Evolutionary conservation across 2,888 invertebrate species (phyloP).

Genomic region (Carabus problematicus): DNA sequence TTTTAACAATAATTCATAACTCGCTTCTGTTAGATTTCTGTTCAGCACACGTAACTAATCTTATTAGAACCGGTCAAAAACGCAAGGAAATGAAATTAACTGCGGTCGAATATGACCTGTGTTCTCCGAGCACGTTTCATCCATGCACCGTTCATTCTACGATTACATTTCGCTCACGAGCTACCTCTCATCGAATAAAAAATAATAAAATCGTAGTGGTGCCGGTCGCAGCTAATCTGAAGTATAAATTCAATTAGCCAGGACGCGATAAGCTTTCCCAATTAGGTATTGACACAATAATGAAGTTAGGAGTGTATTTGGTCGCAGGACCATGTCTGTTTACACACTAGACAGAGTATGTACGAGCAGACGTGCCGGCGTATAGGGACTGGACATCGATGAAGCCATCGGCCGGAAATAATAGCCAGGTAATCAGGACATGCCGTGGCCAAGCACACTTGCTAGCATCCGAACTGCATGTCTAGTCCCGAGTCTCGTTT

Average conservation of each 20-base stretch:
- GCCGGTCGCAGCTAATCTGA: constrained; percentile 20
- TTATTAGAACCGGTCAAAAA: not conserved
- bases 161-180: constrained; percentile 5
- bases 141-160: constrained; percentile 9
- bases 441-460: constrained; percentile 9
- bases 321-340: not conserved
- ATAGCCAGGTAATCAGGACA: constrained; percentile 37
- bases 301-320: constrained; percentile 33
- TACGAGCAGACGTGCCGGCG: no score
- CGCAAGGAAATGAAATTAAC: no score
- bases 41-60: constrained; percentile 1
- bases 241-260: constrained; percentile 31
- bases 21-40: not conserved
- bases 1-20: not conserved
- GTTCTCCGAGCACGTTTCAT: constrained; percentile 1
- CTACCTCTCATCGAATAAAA: constrained; percentile 2
- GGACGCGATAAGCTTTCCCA: constrained; percentile 38
- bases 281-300: constrained; percentile 37
- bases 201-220: constrained; percentile 14
- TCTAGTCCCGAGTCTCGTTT: no score
- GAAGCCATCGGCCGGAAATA: constrained; percentile 33
- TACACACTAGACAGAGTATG: constrained; percentile 7
- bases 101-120: no score
- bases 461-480: no score
- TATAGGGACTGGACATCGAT: constrained; percentile 5